Evolutionary conservation across 2,113 vertebrate species (phyloP).

Genomic region (Terrapene triunguis): DNA sequence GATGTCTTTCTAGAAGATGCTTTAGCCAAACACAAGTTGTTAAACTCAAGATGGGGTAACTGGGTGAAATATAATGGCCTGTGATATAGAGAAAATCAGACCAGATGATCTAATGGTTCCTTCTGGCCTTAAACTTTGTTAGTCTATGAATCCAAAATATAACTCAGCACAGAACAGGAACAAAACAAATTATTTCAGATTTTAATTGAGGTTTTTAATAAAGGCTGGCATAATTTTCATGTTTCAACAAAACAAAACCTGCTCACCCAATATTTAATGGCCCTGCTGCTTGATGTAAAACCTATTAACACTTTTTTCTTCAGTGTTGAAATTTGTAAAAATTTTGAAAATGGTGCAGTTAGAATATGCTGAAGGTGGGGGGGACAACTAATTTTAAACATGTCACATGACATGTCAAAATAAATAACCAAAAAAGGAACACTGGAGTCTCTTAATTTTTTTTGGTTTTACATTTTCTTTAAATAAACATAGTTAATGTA

Average conservation of each 20-base stretch:
- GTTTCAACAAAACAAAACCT: background rate
- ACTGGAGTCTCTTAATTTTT: background rate
- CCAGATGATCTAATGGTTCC: background rate
- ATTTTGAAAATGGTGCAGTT: background rate
- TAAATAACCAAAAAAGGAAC: background rate
- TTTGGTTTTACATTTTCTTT: background rate
- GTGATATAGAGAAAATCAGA: background rate
- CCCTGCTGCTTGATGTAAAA: background rate
- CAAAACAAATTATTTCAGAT: background rate
- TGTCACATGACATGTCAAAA: background rate
- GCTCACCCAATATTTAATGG: background rate
- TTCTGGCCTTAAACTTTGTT: background rate
- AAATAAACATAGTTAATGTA: background rate
- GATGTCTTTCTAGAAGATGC: background rate
- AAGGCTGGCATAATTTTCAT: background rate
- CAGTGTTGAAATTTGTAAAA: background rate
- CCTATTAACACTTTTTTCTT: background rate
- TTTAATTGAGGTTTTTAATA: background rate
- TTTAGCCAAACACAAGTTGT: background rate
- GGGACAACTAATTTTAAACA: constrained; percentile 5
- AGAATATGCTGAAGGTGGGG: background rate
- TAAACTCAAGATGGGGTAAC: background rate
- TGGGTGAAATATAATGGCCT: background rate
- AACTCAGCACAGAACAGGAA: background rate
- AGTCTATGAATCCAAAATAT: background rate